Percentiles rank a stretch among this genome's conserved stretches.
phyloP scores from a whole-genome alignment of 2,113 vertebrate species.

The Seriola aureovittata region DNA sequence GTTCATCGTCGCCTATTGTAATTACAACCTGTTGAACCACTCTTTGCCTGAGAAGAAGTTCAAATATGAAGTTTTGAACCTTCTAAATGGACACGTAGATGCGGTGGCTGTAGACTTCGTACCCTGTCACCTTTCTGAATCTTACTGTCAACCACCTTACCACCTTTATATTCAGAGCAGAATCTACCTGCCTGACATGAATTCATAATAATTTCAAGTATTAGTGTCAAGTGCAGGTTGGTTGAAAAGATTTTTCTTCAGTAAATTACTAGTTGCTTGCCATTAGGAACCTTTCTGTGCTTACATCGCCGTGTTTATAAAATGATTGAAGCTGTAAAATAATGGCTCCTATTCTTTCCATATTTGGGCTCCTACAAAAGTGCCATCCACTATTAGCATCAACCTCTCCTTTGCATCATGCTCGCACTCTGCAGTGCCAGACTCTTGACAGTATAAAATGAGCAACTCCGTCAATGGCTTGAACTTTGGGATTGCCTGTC shows the following conservation, averaged over 20 bases:
- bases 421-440: neutral
- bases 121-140: neutral
- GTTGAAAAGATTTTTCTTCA: neutral
- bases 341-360: too few relatives aligned
- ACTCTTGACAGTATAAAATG: slow-evolving; percentile 3
- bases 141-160: neutral
- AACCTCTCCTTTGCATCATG: neutral
- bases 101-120: neutral
- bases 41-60: neutral
- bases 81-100: neutral
- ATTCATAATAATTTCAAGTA: neutral
- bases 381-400: slow-evolving; percentile 4
- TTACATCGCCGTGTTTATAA: neutral
- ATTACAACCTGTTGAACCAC: neutral
- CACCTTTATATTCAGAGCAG: neutral
- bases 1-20: neutral
- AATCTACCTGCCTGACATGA: neutral
- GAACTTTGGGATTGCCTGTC: neutral
- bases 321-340: neutral
- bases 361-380: neutral
- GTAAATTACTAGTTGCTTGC: neutral
- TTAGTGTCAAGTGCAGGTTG: neutral
- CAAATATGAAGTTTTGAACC: neutral
- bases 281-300: neutral
- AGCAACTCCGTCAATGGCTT: neutral